Conservation (phyloP, 2,797 vertebrate species). For the Sebastes alutus region DNA sequence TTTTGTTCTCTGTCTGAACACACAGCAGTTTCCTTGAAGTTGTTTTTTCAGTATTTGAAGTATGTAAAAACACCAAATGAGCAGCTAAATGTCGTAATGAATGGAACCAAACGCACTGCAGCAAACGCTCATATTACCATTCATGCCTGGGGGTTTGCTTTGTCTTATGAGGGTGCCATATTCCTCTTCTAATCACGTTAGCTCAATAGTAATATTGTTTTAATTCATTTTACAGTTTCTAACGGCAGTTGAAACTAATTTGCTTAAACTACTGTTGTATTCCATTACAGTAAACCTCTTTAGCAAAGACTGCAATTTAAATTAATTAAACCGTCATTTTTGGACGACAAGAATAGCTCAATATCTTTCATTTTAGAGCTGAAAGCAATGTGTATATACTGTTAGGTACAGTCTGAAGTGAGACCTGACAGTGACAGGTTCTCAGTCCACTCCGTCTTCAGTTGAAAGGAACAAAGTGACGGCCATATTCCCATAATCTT, state of each 20-base stretch:
- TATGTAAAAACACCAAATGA: conserved; percentile 31
- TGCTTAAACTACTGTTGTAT: conserved; percentile 67
- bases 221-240: conserved; percentile 76
- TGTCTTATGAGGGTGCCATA: conserved; percentile 65
- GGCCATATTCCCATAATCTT: conserved; percentile 26
- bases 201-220: conserved; percentile 75
- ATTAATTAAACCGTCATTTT: conserved; percentile 47
- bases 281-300: conserved; percentile 73
- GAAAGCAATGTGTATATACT: background rate
- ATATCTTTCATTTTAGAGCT: background rate
- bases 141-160: conserved; percentile 61
- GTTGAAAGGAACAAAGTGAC: conserved; percentile 8
- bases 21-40: conserved; percentile 27
- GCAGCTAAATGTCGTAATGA: conserved; percentile 37
- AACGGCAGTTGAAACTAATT: conserved; percentile 74
- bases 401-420: background rate
- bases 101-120: conserved; percentile 25
- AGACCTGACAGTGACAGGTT: background rate
- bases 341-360: conserved; percentile 10
- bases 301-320: conserved; percentile 63
- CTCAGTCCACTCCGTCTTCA: background rate
- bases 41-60: conserved; percentile 32
- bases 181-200: conserved; percentile 78
- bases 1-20: background rate
- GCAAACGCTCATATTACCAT: conserved; percentile 53